phyloP scores from a whole-genome alignment of 1,140 invertebrate genomes.

The Copidosoma floridanum region DNA sequence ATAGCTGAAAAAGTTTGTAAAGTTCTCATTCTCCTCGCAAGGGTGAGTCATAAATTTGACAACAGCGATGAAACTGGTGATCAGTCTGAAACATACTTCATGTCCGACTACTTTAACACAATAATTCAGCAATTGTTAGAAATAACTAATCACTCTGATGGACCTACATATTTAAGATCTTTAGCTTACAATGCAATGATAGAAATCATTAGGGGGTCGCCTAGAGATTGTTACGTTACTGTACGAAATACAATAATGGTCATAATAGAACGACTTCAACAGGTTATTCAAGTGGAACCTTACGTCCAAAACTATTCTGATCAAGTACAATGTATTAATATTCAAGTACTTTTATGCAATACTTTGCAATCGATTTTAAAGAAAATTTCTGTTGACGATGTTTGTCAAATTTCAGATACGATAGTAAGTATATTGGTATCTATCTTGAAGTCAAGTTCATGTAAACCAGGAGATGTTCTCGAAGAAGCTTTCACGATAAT shows the following conservation, averaged over 20 bases:
- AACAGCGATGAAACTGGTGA: constrained; percentile 66
- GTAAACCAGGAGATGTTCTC: constrained; percentile 93
- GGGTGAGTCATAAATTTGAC: constrained; percentile 89
- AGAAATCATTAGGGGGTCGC: constrained; percentile 99
- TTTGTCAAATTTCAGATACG: constrained; percentile 91
- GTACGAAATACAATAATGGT: constrained; percentile 96
- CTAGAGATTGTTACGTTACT: constrained; percentile 93
- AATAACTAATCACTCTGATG: constrained; percentile 90
- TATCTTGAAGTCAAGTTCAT: constrained; percentile 86
- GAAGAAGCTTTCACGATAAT: constrained; percentile 98
- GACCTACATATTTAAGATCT: constrained; percentile 86
- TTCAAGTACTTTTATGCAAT: constrained; percentile 94
- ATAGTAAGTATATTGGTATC: constrained; percentile 95
- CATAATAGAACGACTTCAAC: constrained; percentile 89
- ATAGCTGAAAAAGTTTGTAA: constrained; percentile 99
- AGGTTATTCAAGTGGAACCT: constrained; percentile 90
- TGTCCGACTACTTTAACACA: constrained; percentile 90
- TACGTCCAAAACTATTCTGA: constrained; percentile 84
- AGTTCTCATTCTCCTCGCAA: constrained; percentile 96
- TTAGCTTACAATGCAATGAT: constrained; percentile 98
- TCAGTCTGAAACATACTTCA: constrained; percentile 89
- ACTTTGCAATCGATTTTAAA: constrained; percentile 87
- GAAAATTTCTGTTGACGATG: constrained; percentile 90
- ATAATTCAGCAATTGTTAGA: constrained; percentile 89
- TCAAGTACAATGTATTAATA: constrained; percentile 91